Evolutionary conservation across 2,113 vertebrate genomes (phyloP).

Genomic region (Furnarius figulus): DNA sequence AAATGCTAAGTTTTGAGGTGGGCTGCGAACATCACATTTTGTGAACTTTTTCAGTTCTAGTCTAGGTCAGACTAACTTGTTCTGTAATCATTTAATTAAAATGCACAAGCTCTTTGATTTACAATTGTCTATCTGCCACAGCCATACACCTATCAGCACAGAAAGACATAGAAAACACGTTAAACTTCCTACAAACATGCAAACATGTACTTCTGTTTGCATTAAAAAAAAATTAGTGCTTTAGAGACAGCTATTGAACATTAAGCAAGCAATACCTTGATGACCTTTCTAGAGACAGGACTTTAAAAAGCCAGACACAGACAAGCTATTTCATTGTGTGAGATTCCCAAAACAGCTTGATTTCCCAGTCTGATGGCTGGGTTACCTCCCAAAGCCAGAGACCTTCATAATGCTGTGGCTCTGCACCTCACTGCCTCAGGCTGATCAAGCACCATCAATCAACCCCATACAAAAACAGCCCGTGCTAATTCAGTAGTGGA

Average conservation of each 20-base stretch:
- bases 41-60: not conserved
- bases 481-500: accelerated
- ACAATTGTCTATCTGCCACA: not conserved
- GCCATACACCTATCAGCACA: not conserved
- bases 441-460: not conserved
- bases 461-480: not conserved
- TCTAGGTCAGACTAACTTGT: not conserved
- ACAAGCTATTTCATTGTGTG: not conserved
- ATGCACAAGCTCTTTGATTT: not conserved
- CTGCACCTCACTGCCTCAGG: not conserved
- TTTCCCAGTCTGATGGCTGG: not conserved
- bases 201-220: not conserved
- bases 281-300: not conserved
- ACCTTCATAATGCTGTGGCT: not conserved
- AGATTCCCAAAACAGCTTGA: not conserved
- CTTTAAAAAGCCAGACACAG: not conserved
- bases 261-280: not conserved
- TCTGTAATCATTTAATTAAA: not conserved
- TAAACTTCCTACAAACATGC: not conserved
- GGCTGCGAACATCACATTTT: not conserved
- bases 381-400: not conserved
- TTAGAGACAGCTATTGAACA: not conserved
- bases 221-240: not conserved
- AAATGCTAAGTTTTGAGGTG: not conserved
- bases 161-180: not conserved